Evolutionary conservation across 2,888 invertebrate genomes (phyloP), one percentile per base, ranked within the genome.

Genomic region (Dasypolia templi): DNA sequence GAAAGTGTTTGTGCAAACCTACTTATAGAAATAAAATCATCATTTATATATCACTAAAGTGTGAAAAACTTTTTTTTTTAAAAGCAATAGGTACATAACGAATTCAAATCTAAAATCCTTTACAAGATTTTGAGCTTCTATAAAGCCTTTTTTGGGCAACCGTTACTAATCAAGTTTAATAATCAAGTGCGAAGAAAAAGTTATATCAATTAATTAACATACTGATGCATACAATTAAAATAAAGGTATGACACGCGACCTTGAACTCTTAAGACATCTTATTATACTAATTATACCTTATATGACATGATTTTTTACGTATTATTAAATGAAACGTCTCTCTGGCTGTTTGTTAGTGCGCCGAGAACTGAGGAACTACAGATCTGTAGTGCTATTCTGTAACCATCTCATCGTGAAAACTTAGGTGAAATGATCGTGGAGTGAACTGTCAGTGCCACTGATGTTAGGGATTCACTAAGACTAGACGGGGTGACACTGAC

Each of bases 191-290:
- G 11, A 32, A 68, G 51, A n/a, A 63, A 74, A 58, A 39, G 39
- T 51, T 39, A 39, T 22, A 32, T 56, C 14, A 58, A 39, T n/a
- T 29, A 11, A 84, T 83, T 71, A 32, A 62, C 51, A 84, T 84
- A 66, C 46, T 32, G n/a, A 56, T 68, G 22, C 80, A 63, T 66
- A 12, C 58, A 51, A 69, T 59, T 67, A 32, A 42, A 46, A 56
- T 56, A 17, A 56, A 62, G 46, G 35, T 35, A 35, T n/a, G 17
- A 14, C 11, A 17, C n/a, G n/a, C 19, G 46, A 81, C 76, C 69
- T 81, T 85, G 85, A 85, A 74, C 77, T 67, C 58, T 63, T 32
- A 46, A 44, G 32, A 62, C 46, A 58, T 62, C n/a, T 46, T 66
- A 11, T 61, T 73, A 58, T 46, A 64, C 12, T 32, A 49, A 78